Conservation (phyloP, 2,797 vertebrate species). For the Hozukius guyotensis region DNA sequence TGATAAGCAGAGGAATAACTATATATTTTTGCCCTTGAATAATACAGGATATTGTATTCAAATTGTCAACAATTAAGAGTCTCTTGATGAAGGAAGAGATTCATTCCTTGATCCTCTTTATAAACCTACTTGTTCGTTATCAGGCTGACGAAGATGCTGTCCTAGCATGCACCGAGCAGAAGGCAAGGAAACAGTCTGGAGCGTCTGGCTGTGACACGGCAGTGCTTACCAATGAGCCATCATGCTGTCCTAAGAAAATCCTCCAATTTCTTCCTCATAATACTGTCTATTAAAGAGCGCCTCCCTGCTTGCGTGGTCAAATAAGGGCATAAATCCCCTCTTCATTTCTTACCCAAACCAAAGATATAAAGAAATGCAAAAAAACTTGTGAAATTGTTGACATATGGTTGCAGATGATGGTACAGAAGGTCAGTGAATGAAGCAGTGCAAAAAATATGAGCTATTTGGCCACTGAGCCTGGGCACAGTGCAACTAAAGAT, state of each 20-base stretch:
- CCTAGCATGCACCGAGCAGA: conserved; percentile 56
- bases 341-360: neutral
- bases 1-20: neutral
- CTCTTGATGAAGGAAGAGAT: conserved; percentile 17
- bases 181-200: conserved; percentile 51
- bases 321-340: neutral
- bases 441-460: neutral
- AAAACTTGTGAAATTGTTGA: neutral
- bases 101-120: conserved; percentile 35
- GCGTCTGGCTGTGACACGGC: conserved; percentile 57
- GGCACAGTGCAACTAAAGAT: neutral
- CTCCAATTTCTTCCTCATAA: conserved; percentile 21
- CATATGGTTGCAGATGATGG: neutral
- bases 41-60: neutral
- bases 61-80: conserved; percentile 8
- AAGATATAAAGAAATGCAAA: neutral
- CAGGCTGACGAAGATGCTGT: conserved; percentile 44
- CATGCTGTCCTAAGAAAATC: conserved; percentile 53
- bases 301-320: neutral
- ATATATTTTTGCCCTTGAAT: conserved; percentile 3
- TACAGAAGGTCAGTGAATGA: neutral
- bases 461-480: neutral
- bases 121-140: conserved; percentile 39
- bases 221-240: conserved; percentile 47
- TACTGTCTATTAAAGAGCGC: conserved; percentile 13